Base-by-base conservation (phyloP, 2,888 invertebrate genomes). In the Pyrgus malvae region DNA sequence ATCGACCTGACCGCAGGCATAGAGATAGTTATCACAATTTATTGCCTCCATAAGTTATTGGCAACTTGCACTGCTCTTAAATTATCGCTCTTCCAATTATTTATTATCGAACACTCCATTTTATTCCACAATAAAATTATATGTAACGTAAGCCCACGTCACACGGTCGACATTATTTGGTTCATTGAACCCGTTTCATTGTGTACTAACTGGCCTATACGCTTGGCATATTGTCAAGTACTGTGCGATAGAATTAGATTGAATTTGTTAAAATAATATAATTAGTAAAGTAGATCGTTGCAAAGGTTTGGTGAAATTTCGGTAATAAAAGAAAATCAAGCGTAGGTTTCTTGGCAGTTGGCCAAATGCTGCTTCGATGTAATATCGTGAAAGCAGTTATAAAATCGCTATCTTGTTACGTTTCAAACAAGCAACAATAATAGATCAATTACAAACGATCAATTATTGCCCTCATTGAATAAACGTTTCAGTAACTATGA, bases 31-130 rank as follows among this genome's bases (percentile, higher is more conserved):
- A 62, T 64, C 64, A 49, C 35, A 41, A 45, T 56, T 63, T 61
- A 64, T 57, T 61, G 57, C 59, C 31, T 55, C 60, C 57, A 60
- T 63, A 63, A 59, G 49, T 64, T 57, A 58, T n/a, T 38, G 35
- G 29, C 2, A 48, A 29, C 55, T 57, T 48, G 55, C 27, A 41
- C 48, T 46, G 50, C 54, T 48, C 55, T 55, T 59, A 54, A 58
- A 56, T 59, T 55, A 55, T 55, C 56, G 55, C 41, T 51, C 55
- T 48, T 58, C 49, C 41, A 50, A 46, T 57, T 55, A 55, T 59
- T 56, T 59, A 58, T 58, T 58, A 50, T 40, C 44, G 49, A 25
- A 38, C 19, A 27, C 49, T 23, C 33, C 31, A 42, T 42, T 41
- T 42, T 42, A 35, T 50, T 50, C 35, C 23, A 25, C 41, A n/a